Base-by-base conservation (phyloP, 2,888 invertebrate genomes). In the Ellobium chinense region DNA sequence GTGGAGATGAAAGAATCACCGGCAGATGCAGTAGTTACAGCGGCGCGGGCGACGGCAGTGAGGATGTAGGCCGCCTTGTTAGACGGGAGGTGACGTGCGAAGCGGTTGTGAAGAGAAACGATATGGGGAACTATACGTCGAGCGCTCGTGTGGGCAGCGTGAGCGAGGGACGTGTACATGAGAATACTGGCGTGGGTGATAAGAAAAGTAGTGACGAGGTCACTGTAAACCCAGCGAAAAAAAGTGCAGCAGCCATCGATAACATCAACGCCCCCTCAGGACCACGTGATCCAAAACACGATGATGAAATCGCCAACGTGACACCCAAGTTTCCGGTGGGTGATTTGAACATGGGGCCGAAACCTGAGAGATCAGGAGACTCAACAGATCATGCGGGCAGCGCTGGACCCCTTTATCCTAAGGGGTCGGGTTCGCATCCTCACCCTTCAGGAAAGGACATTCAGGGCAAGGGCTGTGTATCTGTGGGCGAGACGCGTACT, bases 121-220 rank as follows among this genome's bases (percentile, higher is more conserved):
- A 37, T 4, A 73, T 73, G 73, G 73, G 73, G 39, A 75, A 75
- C 54, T 39, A 75, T 7, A 27, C 46, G n/a, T 54, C 39, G 39
- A 31, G 34, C 21, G 65, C 63, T 31, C 75, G 75, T 31, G 29
- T 18, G 3, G 65, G 29, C 54, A 37, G 54, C 24, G 65, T 54
- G 39, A 54, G 65, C 31, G n/a, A 54, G 34, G 31, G 54, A 34
- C 75, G 60, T 27, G 65, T 54, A 5, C n/a, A 21, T 1, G 12
- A 21, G 21, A 27, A 14, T n/a, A 62, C 27, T 46, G 27, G 24
- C 34, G 75, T 21, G 46, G 29, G 31, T 24, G 62, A 34, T 29
- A 46, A 31, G 1, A 14, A 14, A 31, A 21, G 24, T 1, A 29
- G 21, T 7, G 54, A 73, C 54, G 36, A 34, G 29, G 24, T 18